Evolutionary conservation across 53 echinoderm and acorn worm genomes (phyloP), one percentile per base, ranked within the genome.

Genomic region (Apostichopus leukothele): DNA sequence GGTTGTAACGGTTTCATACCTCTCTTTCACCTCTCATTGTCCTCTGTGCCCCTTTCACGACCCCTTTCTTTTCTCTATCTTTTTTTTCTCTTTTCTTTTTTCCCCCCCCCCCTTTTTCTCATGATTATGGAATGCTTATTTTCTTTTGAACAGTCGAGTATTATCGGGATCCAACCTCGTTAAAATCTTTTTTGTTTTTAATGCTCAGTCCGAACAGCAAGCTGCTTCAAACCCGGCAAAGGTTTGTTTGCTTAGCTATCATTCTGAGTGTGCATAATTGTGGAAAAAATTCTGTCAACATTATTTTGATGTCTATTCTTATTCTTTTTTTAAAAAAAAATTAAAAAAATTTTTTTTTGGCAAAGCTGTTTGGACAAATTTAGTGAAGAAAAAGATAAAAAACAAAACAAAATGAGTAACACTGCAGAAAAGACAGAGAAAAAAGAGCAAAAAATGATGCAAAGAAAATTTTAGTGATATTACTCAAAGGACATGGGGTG

Each of bases 121-220:
- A 7, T 57, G 10, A 57, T 10, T 71, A 16, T 71, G 18, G 71
- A 71, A 71, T 71, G 71, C 18, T 19, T 0, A 19, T 71, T n/a
- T n/a, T 18, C 20, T 71, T n/a, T 71, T 14, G 6, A 71, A 6
- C 71, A 16, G 71, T 71, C 71, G 51, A 18, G 21, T 21, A 53
- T 66, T 78, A 13, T 89, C 67, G 7, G 76, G 78, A 73, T 87
- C 92, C 11, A 88, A 92, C 5, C 57, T 75, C 5, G 71, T 75
- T 13, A 87, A 78, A 22, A 92, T 86, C 68, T 74, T 71, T 71
- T 71, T 71, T 71, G 14, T 81, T 81, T 81, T 18, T 51, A 81
- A 55, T 22, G 54, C 81, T 52, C 22, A 54, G 54, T 81, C 59
- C 25, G 10, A 81, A 54, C 22, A 59, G 81, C 54, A n/a, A 59